Evolutionary conservation across 2,888 invertebrate genomes (phyloP).

Genomic region (Eupithecia dodoneata): DNA sequence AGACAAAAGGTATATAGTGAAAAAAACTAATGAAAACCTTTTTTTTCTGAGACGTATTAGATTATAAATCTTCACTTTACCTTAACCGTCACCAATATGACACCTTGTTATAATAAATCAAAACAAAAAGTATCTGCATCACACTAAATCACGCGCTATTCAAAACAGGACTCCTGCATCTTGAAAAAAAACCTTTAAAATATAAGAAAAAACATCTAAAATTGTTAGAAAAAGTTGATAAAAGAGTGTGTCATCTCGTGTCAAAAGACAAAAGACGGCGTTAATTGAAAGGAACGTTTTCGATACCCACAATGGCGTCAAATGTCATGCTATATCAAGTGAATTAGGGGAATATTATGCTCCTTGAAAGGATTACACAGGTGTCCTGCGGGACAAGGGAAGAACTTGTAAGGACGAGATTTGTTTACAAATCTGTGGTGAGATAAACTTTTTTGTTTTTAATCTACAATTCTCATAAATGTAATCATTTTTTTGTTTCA

Average conservation of each 20-base stretch:
- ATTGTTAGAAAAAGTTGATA: constrained; percentile 24
- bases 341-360: constrained; percentile 81
- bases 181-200: constrained; percentile 47
- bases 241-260: constrained; percentile 74
- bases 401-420: constrained; percentile 53
- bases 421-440: constrained; percentile 48
- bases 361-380: constrained; percentile 82
- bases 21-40: not conserved
- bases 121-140: constrained; percentile 70
- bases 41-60: not conserved
- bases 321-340: constrained; percentile 82
- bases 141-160: constrained; percentile 80
- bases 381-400: constrained; percentile 66
- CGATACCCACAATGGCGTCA: constrained; percentile 73
- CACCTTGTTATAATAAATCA: constrained; percentile 73
- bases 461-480: not conserved
- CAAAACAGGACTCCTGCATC: constrained; percentile 71
- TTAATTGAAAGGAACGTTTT: constrained; percentile 77
- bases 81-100: constrained; percentile 53
- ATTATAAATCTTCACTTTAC: constrained; percentile 10
- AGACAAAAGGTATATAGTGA: too few species aligned
- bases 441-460: not conserved
- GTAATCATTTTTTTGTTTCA: not conserved
- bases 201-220: constrained; percentile 4
- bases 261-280: constrained; percentile 74